Percentiles rank a stretch among this genome's conserved stretches.
These are phyloP conservation scores for Ailurus styani DNA, from an alignment of 2,113 vertebrate species.

Conservation along the genomic window DNA sequence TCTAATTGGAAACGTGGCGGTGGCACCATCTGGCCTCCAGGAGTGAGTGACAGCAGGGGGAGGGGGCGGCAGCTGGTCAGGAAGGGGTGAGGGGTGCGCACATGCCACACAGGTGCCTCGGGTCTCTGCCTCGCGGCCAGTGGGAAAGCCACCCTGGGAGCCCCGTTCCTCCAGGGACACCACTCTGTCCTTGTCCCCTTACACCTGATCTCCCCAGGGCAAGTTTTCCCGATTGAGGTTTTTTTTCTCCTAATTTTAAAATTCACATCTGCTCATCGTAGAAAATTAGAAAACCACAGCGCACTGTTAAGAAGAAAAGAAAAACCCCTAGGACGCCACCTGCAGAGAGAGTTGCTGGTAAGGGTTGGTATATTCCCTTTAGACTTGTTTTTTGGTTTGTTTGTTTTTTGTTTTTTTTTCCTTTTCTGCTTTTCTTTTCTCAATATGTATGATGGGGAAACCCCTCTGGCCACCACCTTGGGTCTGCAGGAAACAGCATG, in stretches of 20 bases:
- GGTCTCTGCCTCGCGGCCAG: no score
- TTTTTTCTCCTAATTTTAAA: background rate
- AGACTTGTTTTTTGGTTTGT: no score
- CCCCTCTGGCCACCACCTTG: background rate
- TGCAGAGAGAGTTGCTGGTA: background rate
- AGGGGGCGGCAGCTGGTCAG: background rate
- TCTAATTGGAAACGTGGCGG: background rate
- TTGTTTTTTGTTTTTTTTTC: background rate
- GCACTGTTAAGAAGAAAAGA: background rate
- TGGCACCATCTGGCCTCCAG: background rate
- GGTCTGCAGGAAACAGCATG: background rate
- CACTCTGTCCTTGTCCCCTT: background rate
- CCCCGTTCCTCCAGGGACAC: background rate
- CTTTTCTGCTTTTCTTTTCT: background rate
- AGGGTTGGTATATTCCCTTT: no score
- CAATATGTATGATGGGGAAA: no score
- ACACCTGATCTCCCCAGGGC: background rate
- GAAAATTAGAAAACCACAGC: background rate
- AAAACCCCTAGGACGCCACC: background rate
- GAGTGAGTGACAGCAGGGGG: background rate
- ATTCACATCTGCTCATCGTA: background rate
- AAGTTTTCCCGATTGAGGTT: background rate
- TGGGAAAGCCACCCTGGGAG: rapidly evolving
- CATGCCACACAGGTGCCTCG: background rate
- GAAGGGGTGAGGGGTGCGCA: rapidly evolving